A percentile compares a stretch with the other conserved stretches of the same genome.
Conservation (phyloP, 2,797 vertebrate species). For the Pyrocephalus nanus region DNA sequence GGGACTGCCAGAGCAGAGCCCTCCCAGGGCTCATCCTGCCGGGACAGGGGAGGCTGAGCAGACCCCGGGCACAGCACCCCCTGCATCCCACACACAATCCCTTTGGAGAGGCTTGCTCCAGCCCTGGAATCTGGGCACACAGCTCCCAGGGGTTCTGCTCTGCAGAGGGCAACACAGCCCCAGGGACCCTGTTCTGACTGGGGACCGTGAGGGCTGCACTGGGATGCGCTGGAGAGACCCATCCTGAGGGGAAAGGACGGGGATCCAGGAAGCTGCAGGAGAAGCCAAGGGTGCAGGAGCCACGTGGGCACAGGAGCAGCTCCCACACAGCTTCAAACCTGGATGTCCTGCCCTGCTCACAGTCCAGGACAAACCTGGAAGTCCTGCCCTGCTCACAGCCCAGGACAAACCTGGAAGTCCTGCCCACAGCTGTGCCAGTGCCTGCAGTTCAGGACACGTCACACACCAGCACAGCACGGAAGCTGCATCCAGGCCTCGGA, state of each 20-base stretch:
- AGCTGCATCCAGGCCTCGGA: neutral
- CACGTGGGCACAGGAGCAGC: fast-evolving
- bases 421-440: neutral
- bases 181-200: neutral
- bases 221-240: fast-evolving
- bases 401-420: neutral
- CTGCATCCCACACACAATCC: fast-evolving
- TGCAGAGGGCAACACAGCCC: neutral
- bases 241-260: neutral
- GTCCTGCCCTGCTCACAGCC: neutral
- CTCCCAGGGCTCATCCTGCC: neutral
- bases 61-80: neutral
- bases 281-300: fast-evolving
- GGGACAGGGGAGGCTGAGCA: neutral
- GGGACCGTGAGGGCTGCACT: neutral
- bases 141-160: neutral
- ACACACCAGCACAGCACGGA: neutral
- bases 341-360: neutral
- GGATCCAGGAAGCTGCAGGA: neutral
- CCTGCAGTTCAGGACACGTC: fast-evolving
- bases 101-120: neutral
- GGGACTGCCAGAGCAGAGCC: fast-evolving
- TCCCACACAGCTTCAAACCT: neutral
- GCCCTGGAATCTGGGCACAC: neutral
- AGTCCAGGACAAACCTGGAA: no score